These are phyloP conservation scores for Tragulus kanchil DNA, from an alignment of 2,113 vertebrate genomes.

Conservation along the genomic window DNA sequence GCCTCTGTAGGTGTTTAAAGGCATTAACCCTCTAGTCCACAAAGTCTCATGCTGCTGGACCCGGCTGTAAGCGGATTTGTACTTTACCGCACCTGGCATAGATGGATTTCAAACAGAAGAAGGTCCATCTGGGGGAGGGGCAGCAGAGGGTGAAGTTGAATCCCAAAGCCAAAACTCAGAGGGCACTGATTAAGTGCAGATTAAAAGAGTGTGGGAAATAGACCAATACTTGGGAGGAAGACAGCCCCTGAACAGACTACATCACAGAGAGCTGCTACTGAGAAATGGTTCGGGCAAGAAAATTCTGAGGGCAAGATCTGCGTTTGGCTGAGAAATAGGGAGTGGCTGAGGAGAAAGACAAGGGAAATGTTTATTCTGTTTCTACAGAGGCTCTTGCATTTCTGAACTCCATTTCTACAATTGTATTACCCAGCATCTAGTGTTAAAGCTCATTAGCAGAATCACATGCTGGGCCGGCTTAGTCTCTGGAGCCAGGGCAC, in stretches of 20 bases:
- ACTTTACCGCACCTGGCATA: background rate
- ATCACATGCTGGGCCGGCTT: no score
- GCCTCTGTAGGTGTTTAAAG: background rate
- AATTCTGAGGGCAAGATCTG: background rate
- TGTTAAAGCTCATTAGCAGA: background rate
- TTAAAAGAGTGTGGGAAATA: background rate
- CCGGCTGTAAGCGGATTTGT: background rate
- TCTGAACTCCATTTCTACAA: background rate
- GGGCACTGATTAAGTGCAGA: background rate
- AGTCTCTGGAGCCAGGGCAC: background rate
- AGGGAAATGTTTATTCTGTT: background rate
- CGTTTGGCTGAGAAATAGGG: background rate
- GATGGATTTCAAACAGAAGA: background rate
- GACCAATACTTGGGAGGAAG: background rate
- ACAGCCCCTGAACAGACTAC: background rate
- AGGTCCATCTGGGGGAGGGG: background rate
- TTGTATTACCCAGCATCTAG: background rate
- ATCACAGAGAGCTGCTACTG: background rate
- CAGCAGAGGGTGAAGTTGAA: background rate
- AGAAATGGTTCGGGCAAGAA: no score
- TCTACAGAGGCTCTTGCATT: background rate
- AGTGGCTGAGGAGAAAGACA: background rate
- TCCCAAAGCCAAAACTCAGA: background rate
- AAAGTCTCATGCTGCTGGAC: background rate
- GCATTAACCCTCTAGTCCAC: background rate